Conservation (phyloP, 2,888 invertebrate genomes). For the Uropetala carovei region DNA sequence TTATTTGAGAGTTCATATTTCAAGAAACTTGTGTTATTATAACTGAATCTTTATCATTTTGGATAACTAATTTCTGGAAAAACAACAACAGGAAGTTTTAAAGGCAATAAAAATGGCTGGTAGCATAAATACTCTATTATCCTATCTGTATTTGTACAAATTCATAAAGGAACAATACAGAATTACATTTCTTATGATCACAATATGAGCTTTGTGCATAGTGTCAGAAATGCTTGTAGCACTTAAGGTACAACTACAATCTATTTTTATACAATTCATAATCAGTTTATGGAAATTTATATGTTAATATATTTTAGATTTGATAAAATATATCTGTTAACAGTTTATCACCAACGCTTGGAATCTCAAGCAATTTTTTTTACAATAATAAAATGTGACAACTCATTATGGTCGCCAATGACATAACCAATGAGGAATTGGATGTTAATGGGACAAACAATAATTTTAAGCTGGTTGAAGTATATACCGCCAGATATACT, state of each 20-base stretch:
- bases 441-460: background rate
- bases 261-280: slow-evolving; percentile 54
- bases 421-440: background rate
- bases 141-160: slow-evolving; percentile 63
- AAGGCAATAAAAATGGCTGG: background rate
- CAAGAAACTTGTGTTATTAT: background rate
- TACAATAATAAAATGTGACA: slow-evolving; percentile 56
- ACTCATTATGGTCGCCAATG: background rate
- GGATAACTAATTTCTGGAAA: background rate
- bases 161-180: slow-evolving; percentile 63
- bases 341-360: slow-evolving; percentile 61
- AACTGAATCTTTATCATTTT: background rate
- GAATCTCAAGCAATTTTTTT: slow-evolving; percentile 44
- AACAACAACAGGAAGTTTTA: background rate
- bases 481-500: background rate
- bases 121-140: slow-evolving; percentile 49
- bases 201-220: slow-evolving; percentile 64
- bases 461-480: slow-evolving; percentile 1
- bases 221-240: slow-evolving; percentile 64
- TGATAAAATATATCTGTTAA: slow-evolving; percentile 64
- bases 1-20: background rate
- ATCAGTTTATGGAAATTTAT: slow-evolving; percentile 61
- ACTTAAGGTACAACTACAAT: slow-evolving; percentile 61
- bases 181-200: slow-evolving; percentile 64
- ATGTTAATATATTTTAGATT: slow-evolving; percentile 55